A percentile compares a stretch with the other conserved stretches of the same genome.
These are phyloP conservation scores for Pygoscelis antarcticus DNA, from an alignment of 2,113 vertebrate genomes.

Conservation along the genomic window DNA sequence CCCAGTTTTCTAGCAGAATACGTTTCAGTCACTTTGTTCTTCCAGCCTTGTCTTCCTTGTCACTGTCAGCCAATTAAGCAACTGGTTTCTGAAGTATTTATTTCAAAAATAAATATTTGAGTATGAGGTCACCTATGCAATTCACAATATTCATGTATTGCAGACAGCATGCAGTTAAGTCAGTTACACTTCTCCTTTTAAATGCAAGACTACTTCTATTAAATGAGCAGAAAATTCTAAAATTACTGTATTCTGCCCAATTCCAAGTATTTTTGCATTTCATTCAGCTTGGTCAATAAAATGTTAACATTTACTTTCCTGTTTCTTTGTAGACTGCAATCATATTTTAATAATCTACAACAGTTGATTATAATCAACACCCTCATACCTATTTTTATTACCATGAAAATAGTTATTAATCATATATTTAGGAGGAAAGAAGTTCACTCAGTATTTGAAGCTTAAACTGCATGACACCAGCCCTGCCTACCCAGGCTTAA, in stretches of 20 bases:
- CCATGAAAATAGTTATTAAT: neutral
- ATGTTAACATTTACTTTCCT: neutral
- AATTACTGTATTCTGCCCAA: neutral
- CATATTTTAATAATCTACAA: neutral
- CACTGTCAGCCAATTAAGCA: neutral
- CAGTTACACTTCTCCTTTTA: neutral
- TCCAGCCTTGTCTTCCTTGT: neutral
- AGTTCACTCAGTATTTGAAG: neutral
- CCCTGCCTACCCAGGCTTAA: neutral
- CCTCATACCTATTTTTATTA: neutral
- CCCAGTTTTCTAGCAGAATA: neutral
- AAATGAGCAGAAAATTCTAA: neutral
- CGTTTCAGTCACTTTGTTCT: neutral
- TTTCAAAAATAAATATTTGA: neutral
- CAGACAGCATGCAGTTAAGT: neutral
- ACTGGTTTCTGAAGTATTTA: neutral
- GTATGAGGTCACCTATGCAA: neutral
- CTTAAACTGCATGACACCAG: neutral
- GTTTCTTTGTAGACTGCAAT: neutral
- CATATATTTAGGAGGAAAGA: neutral
- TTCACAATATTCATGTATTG: neutral
- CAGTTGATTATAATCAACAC: neutral
- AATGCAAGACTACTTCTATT: neutral
- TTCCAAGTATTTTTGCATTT: neutral
- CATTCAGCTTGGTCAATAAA: neutral